phyloP scores from a whole-genome alignment of 2,113 vertebrate genomes.

The Ctenomys sociabilis region DNA sequence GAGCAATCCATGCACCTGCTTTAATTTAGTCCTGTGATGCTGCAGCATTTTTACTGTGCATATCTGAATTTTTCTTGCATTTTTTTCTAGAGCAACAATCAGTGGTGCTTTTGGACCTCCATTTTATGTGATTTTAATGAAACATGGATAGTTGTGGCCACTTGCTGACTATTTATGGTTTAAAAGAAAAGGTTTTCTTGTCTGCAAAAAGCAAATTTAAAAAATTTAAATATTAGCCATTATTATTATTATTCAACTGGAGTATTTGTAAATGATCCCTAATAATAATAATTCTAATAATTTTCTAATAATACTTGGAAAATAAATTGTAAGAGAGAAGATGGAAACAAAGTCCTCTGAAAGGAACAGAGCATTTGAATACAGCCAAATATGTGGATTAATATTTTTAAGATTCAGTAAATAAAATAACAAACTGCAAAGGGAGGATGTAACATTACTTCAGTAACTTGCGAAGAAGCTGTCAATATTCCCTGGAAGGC shows the following conservation, averaged over 20 bases:
- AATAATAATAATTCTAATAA: too few relatives aligned
- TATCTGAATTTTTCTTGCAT: too few relatives aligned
- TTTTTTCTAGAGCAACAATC: too few relatives aligned
- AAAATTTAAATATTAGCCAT: not conserved
- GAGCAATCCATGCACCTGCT: too few relatives aligned
- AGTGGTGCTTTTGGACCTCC: too few relatives aligned
- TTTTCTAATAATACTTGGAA: slow-evolving; percentile 35
- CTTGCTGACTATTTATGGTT: too few relatives aligned
- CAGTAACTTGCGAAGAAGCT: not conserved
- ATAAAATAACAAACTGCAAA: not conserved
- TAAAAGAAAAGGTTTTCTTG: too few relatives aligned
- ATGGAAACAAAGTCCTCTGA: not conserved
- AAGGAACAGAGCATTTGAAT: not conserved
- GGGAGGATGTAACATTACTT: not conserved
- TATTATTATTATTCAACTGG: not conserved
- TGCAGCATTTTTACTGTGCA: too few relatives aligned
- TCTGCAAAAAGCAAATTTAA: too few relatives aligned
- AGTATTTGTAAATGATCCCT: not conserved
- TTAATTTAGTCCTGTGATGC: too few relatives aligned
- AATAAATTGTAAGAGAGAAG: not conserved
- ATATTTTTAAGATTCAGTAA: not conserved
- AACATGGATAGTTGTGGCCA: too few relatives aligned
- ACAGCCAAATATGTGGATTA: not conserved
- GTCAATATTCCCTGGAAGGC: not conserved
- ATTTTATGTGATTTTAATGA: too few relatives aligned